Evolutionary conservation across 2,797 vertebrate genomes (phyloP).

Genomic region (Podarcis siculus): DNA sequence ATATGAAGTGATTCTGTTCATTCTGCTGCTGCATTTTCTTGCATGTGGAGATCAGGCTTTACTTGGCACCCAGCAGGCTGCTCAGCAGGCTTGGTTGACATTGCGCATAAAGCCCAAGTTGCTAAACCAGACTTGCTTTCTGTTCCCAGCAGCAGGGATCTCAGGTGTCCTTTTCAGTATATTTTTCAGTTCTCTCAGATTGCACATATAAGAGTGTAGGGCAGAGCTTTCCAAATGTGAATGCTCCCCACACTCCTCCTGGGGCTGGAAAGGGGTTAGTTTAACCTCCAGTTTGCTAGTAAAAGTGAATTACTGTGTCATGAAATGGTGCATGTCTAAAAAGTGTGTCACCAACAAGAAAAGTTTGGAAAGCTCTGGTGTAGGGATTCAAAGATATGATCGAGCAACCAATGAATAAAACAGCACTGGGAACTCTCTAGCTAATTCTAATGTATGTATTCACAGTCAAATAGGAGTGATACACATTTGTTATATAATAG

Average conservation of each 20-base stretch:
- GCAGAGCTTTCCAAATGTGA: too few species aligned
- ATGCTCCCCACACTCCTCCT: too few species aligned
- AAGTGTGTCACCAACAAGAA: too few species aligned
- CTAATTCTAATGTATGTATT: slow-evolving; percentile 24
- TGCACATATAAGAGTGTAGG: neutral
- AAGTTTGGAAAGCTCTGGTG: neutral
- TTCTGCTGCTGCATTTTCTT: neutral
- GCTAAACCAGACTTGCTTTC: neutral
- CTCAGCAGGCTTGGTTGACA: neutral
- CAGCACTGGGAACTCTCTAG: slow-evolving; percentile 1
- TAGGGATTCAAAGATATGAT: neutral
- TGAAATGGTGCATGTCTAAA: too few species aligned
- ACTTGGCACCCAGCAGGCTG: neutral
- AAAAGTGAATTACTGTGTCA: too few species aligned
- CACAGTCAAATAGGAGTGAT: neutral
- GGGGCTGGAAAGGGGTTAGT: too few species aligned
- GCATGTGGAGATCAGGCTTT: neutral
- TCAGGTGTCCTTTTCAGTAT: neutral
- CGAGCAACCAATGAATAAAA: slow-evolving; percentile 6
- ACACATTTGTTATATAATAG: slow-evolving; percentile 15
- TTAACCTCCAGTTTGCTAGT: too few species aligned
- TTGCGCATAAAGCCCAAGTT: neutral
- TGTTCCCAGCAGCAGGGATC: neutral
- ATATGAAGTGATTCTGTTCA: neutral
- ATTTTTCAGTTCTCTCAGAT: neutral